Percentiles rank a stretch among this genome's conserved stretches.
These are phyloP conservation scores for Puma concolor DNA, from an alignment of 2,113 vertebrate species.

Conservation along the genomic window DNA sequence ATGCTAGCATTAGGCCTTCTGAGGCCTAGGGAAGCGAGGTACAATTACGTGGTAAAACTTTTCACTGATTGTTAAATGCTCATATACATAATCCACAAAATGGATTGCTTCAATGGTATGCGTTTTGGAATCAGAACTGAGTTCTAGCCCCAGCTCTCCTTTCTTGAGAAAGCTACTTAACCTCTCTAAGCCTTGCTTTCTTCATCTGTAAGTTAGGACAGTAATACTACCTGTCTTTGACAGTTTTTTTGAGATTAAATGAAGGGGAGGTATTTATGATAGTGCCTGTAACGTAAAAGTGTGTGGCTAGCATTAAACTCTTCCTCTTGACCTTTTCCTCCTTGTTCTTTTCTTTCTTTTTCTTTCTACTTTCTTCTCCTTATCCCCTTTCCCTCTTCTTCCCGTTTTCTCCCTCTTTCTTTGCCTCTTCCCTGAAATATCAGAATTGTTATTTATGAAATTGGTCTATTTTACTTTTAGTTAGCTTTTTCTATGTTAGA, in stretches of 20 bases:
- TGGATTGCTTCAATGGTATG: background rate
- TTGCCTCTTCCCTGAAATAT: background rate
- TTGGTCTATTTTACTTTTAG: background rate
- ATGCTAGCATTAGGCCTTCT: background rate
- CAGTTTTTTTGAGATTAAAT: conserved; percentile 37
- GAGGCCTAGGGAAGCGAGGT: background rate
- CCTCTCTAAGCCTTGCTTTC: background rate
- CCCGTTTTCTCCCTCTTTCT: background rate
- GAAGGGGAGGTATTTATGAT: background rate
- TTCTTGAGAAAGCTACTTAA: background rate
- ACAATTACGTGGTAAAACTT: background rate
- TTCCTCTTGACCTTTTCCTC: background rate
- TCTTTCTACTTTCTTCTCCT: background rate
- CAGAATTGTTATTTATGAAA: background rate
- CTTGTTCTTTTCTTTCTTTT: background rate
- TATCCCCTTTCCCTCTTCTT: background rate
- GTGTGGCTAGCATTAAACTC: background rate
- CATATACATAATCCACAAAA: background rate
- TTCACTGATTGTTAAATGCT: background rate
- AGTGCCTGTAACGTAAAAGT: background rate
- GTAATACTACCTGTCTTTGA: background rate
- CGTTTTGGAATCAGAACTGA: background rate
- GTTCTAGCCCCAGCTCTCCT: background rate
- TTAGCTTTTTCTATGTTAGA: background rate
- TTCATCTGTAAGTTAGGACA: background rate